A percentile compares a stretch with the other conserved stretches of the same genome.
phyloP scores from a whole-genome alignment of 2,113 vertebrate species.

The Martes martes region DNA sequence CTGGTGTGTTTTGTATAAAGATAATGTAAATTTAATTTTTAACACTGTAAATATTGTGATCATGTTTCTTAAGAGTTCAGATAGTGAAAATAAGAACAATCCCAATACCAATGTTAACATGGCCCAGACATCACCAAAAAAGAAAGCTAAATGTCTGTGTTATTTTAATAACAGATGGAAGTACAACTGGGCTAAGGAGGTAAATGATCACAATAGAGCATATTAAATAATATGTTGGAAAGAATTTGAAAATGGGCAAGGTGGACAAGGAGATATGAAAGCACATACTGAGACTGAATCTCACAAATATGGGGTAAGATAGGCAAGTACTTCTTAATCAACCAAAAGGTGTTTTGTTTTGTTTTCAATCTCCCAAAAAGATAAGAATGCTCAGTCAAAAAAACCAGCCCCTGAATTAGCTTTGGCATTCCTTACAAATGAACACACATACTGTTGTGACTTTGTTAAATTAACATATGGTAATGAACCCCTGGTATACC shows the following conservation, averaged over 20 bases:
- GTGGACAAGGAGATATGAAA: background rate
- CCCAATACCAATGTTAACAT: background rate
- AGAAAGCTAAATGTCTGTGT: background rate
- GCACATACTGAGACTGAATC: background rate
- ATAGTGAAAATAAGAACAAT: background rate
- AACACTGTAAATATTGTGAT: background rate
- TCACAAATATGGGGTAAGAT: background rate
- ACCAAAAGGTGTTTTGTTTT: background rate
- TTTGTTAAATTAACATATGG: background rate
- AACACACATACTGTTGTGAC: background rate
- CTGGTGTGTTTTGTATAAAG: background rate
- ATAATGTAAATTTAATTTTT: background rate
- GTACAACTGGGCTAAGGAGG: background rate
- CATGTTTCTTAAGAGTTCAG: conserved; percentile 5
- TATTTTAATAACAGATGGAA: background rate
- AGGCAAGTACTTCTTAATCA: background rate
- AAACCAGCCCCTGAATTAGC: background rate
- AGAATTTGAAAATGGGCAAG: background rate
- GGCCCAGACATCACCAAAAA: background rate
- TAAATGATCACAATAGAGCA: background rate
- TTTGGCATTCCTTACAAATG: background rate
- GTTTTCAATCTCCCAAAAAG: background rate
- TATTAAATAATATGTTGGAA: background rate
- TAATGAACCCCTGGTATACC: background rate
- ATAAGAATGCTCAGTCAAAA: background rate